Conservation (phyloP, 1,140 invertebrate species). For the Heliconius hermathena region DNA sequence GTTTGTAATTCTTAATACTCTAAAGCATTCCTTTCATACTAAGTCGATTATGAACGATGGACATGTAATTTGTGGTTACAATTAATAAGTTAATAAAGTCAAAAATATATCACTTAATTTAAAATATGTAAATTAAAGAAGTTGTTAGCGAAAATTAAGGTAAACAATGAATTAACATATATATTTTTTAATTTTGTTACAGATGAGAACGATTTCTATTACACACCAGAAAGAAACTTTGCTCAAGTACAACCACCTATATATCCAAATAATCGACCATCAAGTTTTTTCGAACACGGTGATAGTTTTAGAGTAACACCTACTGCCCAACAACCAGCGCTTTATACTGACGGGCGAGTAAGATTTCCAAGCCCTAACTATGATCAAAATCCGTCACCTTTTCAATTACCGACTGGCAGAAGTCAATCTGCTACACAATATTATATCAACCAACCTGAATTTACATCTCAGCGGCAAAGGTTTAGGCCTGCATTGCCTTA, state of each 20-base stretch:
- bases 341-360: slow-evolving; percentile 64
- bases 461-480: slow-evolving; percentile 63
- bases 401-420: slow-evolving; percentile 75
- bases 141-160: too few species aligned
- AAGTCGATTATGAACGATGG: neutral
- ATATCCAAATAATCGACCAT: slow-evolving; percentile 69
- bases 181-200: slow-evolving; percentile 45
- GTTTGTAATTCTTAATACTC: neutral
- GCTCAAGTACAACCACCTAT: slow-evolving; percentile 78
- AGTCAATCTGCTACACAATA: slow-evolving; percentile 74
- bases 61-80: neutral
- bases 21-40: neutral
- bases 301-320: slow-evolving; percentile 65
- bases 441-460: slow-evolving; percentile 77
- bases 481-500: slow-evolving; percentile 73
- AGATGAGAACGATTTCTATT: slow-evolving; percentile 76
- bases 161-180: neutral
- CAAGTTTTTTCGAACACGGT: slow-evolving; percentile 68
- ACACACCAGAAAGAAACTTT: slow-evolving; percentile 77
- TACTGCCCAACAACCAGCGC: slow-evolving; percentile 56
- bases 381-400: slow-evolving; percentile 77
- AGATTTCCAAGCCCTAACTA: slow-evolving; percentile 73
- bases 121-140: too few species aligned
- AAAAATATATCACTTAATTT: neutral
- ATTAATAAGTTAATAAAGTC: neutral